Evolutionary conservation across 1,140 invertebrate genomes (phyloP).

Genomic region (Yoshiicerus persimilis): DNA sequence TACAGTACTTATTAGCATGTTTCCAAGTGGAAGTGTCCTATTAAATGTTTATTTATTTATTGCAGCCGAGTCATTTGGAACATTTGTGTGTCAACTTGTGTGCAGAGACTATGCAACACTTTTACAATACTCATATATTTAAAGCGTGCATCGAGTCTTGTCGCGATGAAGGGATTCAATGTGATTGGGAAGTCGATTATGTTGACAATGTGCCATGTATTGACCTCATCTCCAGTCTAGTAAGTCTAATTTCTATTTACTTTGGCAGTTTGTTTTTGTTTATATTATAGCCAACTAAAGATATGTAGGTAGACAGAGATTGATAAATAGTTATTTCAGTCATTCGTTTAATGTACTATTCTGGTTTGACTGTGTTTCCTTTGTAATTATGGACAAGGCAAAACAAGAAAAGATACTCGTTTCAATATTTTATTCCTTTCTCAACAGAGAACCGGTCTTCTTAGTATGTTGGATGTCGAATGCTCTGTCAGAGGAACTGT

Average conservation of each 20-base stretch:
- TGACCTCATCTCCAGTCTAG: constrained; percentile 88
- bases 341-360: neutral
- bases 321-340: no score
- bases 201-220: constrained; percentile 95
- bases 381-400: neutral
- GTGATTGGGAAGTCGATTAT: constrained; percentile 88
- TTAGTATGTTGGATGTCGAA: constrained; percentile 91
- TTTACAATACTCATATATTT: constrained; percentile 95
- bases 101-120: constrained; percentile 96
- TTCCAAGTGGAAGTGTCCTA: neutral
- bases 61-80: constrained; percentile 79
- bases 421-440: neutral
- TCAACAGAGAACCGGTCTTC: constrained; percentile 74
- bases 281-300: neutral
- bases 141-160: constrained; percentile 92
- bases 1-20: neutral
- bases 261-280: neutral
- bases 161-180: constrained; percentile 87
- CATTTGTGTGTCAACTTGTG: constrained; percentile 93
- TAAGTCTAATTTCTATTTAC: constrained; percentile 54
- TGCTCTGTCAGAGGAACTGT: constrained; percentile 82
- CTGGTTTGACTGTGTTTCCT: neutral
- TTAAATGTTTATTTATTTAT: constrained; percentile 34
- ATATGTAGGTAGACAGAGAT: no score
- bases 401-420: neutral